These are phyloP conservation scores for Caenorhabditis imperialis DNA, from an alignment of 2,888 invertebrate genomes.

Conservation along the genomic window DNA sequence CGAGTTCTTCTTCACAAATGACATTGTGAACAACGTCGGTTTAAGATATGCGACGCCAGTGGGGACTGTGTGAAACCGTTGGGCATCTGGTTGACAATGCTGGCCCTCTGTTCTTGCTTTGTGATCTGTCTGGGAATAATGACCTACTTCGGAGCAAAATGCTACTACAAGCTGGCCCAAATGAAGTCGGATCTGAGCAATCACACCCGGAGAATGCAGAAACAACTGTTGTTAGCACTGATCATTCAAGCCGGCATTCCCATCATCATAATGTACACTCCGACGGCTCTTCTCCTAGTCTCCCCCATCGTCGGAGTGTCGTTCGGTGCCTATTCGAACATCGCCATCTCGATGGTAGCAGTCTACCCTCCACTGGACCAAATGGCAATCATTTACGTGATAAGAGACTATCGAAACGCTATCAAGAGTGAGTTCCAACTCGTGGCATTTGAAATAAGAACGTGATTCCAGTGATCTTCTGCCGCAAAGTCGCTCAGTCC, in stretches of 20 bases:
- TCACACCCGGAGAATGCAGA: constrained; percentile 34
- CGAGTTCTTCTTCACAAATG: background rate
- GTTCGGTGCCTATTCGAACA: constrained; percentile 38
- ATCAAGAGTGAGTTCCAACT: constrained; percentile 15
- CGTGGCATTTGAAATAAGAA: background rate
- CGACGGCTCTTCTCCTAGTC: constrained; percentile 31
- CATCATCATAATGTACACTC: constrained; percentile 37
- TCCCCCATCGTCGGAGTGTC: constrained; percentile 34
- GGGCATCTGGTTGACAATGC: constrained; percentile 25
- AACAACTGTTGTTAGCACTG: constrained; percentile 35
- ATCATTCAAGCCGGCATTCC: constrained; percentile 38
- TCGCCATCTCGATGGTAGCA: constrained; percentile 18
- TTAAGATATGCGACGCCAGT: constrained; percentile 22
- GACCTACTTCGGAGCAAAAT: constrained; percentile 20
- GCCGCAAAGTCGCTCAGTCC: constrained; percentile 23
- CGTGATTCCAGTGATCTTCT: constrained; percentile 21
- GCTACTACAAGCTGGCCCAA: constrained; percentile 14
- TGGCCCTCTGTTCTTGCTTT: constrained; percentile 32
- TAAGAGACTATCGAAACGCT: constrained; percentile 33
- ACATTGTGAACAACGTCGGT: background rate
- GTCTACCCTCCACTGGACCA: constrained; percentile 47
- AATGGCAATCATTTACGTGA: constrained; percentile 36
- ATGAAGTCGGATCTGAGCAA: constrained; percentile 20
- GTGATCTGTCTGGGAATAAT: constrained; percentile 21
- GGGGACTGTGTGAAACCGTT: constrained; percentile 22